Evolutionary conservation across 2,888 invertebrate species (phyloP), one percentile per base, ranked within the genome.

Genomic region (Volucella bombylans): DNA sequence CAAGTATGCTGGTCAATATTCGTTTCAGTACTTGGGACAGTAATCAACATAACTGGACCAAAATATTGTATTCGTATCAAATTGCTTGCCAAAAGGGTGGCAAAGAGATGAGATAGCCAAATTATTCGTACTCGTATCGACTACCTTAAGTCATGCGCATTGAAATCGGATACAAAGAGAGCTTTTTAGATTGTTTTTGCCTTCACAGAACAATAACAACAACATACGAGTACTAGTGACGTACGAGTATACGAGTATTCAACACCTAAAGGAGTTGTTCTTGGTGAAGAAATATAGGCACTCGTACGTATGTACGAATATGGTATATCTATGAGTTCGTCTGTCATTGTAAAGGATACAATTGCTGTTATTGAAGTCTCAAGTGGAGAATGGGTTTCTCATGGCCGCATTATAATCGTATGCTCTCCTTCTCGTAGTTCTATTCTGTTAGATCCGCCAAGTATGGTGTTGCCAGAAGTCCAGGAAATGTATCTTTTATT

Each of bases 291-390:
- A 6, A 6, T 31, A 6, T 31, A 31, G 31, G 31, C 31, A 31
- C 31, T 31, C 31, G 31, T 31, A 23, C 18, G 18, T 23, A 23
- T 2, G 2, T 23, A 23, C 2, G 18, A n/a, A 2, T 18, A 18
- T 18, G 18, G 18, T 23, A 23, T 2, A 31, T 31, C 31, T 31
- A 6, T 31, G 31, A 31, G 1, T 31, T 6, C 4, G 50, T 50
- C 18, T 50, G 23, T 49, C 45, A 45, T 47, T 61, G 67, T 47
- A 64, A 74, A 74, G 80, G 74, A 80, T 68, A 55, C 62, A 49
- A 49, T 31, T 62, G 41, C 61, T 71, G 55, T 41, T 49, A 31
- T 11, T 31, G 2, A 31, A 18, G 14, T 64, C 9, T 31, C 4
- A 31, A 18, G 14, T 64, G 50, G 49, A 39, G 41, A 80, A 73